Base-by-base conservation (phyloP, 2,888 invertebrate species). In the Aleiodes alternator region DNA sequence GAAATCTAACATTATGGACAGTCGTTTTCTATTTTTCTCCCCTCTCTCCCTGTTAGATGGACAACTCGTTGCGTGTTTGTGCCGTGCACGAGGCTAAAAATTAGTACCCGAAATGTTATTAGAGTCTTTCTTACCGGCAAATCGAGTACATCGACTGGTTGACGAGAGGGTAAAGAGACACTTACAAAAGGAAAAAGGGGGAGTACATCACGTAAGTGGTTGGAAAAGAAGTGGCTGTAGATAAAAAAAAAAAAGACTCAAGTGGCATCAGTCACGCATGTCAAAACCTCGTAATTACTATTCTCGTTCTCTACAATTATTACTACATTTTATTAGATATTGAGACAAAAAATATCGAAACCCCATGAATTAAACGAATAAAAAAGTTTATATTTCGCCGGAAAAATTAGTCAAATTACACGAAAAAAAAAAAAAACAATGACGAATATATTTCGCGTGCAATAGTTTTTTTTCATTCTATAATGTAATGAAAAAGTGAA, bases 181-280 rank as follows among this genome's bases (percentile, higher is more conserved):
- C 12, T 8, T 69, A 71, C 66, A 72, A 53, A 57, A 51, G 57
- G 66, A 56, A 56, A 56, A 31, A 75, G 69, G 70, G 56, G 66
- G 38, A 69, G 43, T 71, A 75, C 38, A 69, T 55, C 43, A 64
- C 64, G 66, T 64, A 75, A 76, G 71, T 69, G 74, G 73, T 76
- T 55, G 77, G 75, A 79, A 80, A 82, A 84, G 79, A 79, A 82
- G 80, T 61, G 80, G 79, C 64, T 68, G 68, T 55, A 61, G 69
- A 48, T 34, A 34, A 34, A 11, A 43, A 43, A 43, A 73, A 73
- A 79, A 76, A 80, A 73, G 81, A 80, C 79, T 81, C 78, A 76
- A 76, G 77, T 75, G 72, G 76, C 23, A 50, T 43, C 51, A 69
- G 78, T 75, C 79, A 78, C 78, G 77, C 79, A 77, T 78, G 74